Evolutionary conservation across 1,140 invertebrate species (phyloP).

Genomic region (Drosophila miranda): DNA sequence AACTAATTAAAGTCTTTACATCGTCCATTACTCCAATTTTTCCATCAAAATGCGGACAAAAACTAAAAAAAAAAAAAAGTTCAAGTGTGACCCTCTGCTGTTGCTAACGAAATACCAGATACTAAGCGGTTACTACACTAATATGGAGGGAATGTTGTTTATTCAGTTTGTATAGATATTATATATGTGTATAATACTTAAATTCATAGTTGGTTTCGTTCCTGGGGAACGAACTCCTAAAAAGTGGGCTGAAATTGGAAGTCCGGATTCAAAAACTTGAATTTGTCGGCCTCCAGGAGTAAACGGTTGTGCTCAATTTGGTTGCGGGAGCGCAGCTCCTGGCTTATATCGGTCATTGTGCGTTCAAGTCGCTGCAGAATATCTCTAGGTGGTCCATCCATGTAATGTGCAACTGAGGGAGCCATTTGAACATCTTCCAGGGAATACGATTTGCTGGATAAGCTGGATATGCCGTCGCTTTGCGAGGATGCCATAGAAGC

Average conservation of each 20-base stretch:
- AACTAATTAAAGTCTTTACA: conserved; percentile 2
- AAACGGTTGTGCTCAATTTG: conserved; percentile 72
- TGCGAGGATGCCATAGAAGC: conserved; percentile 29
- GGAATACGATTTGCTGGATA: conserved; percentile 3
- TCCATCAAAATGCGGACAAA: neutral
- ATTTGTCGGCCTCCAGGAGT: conserved; percentile 75
- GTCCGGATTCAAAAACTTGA: conserved; percentile 70
- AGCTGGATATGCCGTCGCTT: conserved; percentile 14
- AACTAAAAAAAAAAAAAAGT: too few relatives aligned
- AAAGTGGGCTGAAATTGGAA: conserved; percentile 53
- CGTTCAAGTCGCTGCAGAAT: conserved; percentile 53
- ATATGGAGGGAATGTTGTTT: too few relatives aligned
- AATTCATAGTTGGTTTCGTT: too few relatives aligned
- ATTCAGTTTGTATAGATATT: neutral
- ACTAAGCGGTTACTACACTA: too few relatives aligned
- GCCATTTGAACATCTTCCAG: conserved; percentile 31
- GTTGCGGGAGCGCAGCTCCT: conserved; percentile 68
- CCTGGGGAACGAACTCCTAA: neutral
- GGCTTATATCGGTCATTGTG: conserved; percentile 54
- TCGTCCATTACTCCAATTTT: conserved; percentile 30
- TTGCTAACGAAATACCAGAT: too few relatives aligned
- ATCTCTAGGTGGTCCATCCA: conserved; percentile 39
- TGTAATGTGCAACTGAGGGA: conserved; percentile 41
- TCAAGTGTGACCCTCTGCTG: too few relatives aligned
- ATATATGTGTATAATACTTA: too few relatives aligned